phyloP scores from a whole-genome alignment of 2,113 vertebrate species.

The Martes martes region DNA sequence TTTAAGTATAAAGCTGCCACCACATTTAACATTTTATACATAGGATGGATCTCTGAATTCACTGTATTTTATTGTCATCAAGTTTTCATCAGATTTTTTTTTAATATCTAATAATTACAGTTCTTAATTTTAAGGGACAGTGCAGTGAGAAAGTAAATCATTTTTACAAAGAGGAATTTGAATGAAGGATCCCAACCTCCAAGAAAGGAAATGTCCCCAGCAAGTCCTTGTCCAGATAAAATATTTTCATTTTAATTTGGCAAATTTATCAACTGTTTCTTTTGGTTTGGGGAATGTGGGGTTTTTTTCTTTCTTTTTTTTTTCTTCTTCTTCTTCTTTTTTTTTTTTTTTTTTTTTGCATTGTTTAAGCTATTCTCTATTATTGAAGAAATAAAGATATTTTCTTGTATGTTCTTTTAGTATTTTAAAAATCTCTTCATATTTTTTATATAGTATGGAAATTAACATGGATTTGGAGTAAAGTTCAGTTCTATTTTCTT shows the following conservation, averaged over 20 bases:
- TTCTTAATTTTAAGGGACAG: neutral
- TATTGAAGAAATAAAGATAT: neutral
- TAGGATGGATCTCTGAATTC: neutral
- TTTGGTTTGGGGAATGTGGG: neutral
- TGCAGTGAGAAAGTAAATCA: neutral
- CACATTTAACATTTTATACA: neutral
- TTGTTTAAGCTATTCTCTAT: neutral
- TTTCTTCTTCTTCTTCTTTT: no score
- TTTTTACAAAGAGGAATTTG: neutral
- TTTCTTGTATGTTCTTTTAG: neutral
- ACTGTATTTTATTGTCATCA: neutral
- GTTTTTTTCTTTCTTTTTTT: no score
- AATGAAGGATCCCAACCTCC: rapidly evolving
- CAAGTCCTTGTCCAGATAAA: neutral
- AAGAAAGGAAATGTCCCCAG: neutral
- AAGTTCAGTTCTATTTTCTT: neutral
- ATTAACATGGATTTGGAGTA: neutral
- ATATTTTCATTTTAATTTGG: neutral
- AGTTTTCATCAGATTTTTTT: neutral
- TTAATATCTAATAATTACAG: neutral
- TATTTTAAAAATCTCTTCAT: neutral
- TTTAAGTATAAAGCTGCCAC: neutral
- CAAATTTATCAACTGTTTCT: neutral
- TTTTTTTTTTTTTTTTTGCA: neutral
- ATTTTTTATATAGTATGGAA: neutral